Evolutionary conservation across 2,113 vertebrate species (phyloP), one percentile per base, ranked within the genome.

Genomic region (Leiothrix lutea): DNA sequence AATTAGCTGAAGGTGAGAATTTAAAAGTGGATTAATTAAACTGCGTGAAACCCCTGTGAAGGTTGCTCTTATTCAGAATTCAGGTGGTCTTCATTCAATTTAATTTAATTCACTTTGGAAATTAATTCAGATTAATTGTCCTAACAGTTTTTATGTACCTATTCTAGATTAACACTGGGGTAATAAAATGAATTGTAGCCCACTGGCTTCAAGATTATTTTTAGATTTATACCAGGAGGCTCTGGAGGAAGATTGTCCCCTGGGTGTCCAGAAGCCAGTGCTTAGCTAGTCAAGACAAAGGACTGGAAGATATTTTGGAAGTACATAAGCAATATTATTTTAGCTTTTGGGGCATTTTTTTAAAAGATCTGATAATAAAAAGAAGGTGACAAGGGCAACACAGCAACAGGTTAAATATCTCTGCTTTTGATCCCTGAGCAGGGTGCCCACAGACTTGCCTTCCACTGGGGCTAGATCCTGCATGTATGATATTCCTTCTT

Each of bases 21-120:
- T 91, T 91, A 78, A 95, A 97, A 96, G 92, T 94, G 92, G 94
- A 94, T 97, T 95, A 95, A 96, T 97, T 96, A 97, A 96, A 95
- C 88, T 58, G 80, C 36, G 0, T 86, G 83, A 95, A 97, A 95
- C 92, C 92, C 95, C 94, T 92, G 56, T 88, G 88, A 94, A 95
- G 96, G 91, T 92, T 96, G 92, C 54, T 96, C 88, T 96, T 95
- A 95, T 93, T 97, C 96, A 96, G 94, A 96, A 95, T 96, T 97
- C 92, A 95, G 94, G 94, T 96, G 95, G 96, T 95, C 94, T 94
- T 97, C 75, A 56, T 94, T 97, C 94, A 94, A 94, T 97, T 95
- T 96, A 97, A 95, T 95, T 97, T 77, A 95, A 95, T 94, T 88
- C 88, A 80, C 91, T 94, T 97, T 92, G 88, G 83, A 97, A 95